Base-by-base conservation (phyloP, 2,888 invertebrate genomes). In the Hecatera dysodea region DNA sequence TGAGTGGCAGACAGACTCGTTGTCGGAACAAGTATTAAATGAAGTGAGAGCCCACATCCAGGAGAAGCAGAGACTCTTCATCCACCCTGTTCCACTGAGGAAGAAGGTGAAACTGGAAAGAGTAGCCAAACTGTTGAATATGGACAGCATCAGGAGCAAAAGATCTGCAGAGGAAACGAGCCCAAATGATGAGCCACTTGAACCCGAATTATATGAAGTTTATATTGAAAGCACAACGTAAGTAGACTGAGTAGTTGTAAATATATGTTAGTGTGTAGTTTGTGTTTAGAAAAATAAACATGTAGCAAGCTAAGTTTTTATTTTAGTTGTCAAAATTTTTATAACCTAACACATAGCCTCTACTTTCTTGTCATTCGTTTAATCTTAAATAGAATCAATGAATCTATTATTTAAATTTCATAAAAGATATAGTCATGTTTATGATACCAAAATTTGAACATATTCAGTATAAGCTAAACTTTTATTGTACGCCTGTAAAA, bases 91-190 rank as follows among this genome's bases (percentile, higher is more conserved):
- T 39, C 89, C 91, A 1, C 82, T 92, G n/a, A 90, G 89, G 66
- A 94, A 92, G 73, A 93, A 90, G 63, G 77, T 94, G 0, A 93
- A 90, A 64, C 75, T 95, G 11, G 95, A 95, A 66, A 92, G 88
- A 80, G 91, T 95, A 1, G 92, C 91, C 0, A 94, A 92, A 81
- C 80, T 93, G 0, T 80, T 91, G 5, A 93, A 92, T 11, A 33
- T 93, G n/a, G 92, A 93, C 59, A 90, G 92, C 19, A 65, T 88
- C 2, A 91, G 94, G 74, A 67, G 62, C 11, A 93, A 90, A 81
- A 89, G 94, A 72, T 77, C 50, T 0, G 60, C 24, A 3, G 48
- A 63, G 6, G 8, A 5, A 15, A 59, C 75, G 6, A 44, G 59
- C 9, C 60, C 62, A n/a, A 22, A 1, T 53, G 62, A 46, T 22